phyloP scores from a whole-genome alignment of 1,140 invertebrate species.

The Bicyclus anynana region DNA sequence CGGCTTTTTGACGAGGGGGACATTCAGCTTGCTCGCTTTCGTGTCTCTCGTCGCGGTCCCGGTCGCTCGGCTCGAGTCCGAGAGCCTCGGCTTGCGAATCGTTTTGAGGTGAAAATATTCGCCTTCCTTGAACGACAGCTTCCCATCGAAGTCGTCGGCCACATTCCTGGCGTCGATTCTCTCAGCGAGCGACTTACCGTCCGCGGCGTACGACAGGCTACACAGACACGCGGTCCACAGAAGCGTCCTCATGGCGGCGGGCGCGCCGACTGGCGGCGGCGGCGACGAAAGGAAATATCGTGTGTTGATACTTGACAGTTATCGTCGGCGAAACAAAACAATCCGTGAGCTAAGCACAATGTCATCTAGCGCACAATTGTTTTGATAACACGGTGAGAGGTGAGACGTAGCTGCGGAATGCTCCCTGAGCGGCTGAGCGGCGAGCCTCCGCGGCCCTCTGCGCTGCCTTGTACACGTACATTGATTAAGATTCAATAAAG shows the following conservation, averaged over 20 bases:
- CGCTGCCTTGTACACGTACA: too few relatives aligned
- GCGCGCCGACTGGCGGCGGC: too few relatives aligned
- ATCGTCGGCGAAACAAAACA: constrained; percentile 42
- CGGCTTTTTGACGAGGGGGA: constrained; percentile 46
- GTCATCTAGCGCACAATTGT: constrained; percentile 6
- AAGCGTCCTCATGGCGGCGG: constrained; percentile 13
- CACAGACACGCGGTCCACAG: too few relatives aligned
- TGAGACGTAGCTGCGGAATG: too few relatives aligned
- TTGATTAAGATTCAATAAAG: too few relatives aligned
- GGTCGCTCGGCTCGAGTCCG: constrained; percentile 14
- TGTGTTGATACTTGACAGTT: constrained; percentile 53
- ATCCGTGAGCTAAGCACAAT: constrained; percentile 22
- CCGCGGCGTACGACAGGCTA: constrained; percentile 1
- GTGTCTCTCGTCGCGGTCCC: constrained; percentile 7
- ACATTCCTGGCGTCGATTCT: constrained; percentile 8
- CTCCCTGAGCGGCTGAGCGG: too few relatives aligned
- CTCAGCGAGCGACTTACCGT: constrained; percentile 9
- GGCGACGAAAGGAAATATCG: too few relatives aligned
- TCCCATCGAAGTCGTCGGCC: constrained; percentile 5
- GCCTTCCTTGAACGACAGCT: constrained; percentile 7
- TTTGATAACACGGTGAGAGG: constrained; percentile 10
- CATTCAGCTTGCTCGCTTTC: constrained; percentile 22
- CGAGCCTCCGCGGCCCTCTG: too few relatives aligned
- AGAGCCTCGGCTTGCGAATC: constrained; percentile 16
- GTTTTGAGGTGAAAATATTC: constrained; percentile 17